Evolutionary conservation across 2,888 invertebrate genomes (phyloP).

Genomic region (Pteria penguin): DNA sequence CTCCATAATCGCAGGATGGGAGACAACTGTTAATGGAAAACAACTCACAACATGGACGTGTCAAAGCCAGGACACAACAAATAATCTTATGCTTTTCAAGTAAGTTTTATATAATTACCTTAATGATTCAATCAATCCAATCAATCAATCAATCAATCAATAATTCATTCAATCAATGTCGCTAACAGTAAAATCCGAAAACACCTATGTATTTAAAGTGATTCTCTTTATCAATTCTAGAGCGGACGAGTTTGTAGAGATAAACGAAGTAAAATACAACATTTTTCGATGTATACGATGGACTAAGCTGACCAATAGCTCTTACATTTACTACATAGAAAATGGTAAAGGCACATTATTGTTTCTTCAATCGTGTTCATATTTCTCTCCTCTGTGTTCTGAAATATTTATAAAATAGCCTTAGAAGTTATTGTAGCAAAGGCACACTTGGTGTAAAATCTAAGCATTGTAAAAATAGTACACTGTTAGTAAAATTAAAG

Average conservation of each 20-base stretch:
- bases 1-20: conserved; percentile 2
- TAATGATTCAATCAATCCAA: not conserved
- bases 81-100: conserved; percentile 6
- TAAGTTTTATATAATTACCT: not conserved
- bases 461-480: no score
- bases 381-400: no score
- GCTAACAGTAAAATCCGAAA: no score
- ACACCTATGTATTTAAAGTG: no score
- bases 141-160: no score
- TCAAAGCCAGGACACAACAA: not conserved
- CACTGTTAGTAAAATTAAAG: no score
- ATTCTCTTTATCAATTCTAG: not conserved
- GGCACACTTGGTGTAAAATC: no score
- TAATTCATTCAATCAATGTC: no score
- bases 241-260: conserved; percentile 14
- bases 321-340: conserved; percentile 36
- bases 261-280: conserved; percentile 6
- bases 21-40: not conserved
- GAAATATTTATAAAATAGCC: no score
- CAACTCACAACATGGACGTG: conserved; percentile 6
- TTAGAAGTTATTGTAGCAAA: no score
- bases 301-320: conserved; percentile 29
- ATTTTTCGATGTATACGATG: conserved; percentile 37
- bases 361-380: no score
- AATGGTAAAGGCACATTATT: conserved; percentile 28